Evolutionary conservation across 2,797 vertebrate genomes (phyloP).

Genomic region (Pseudomugil tenellus): DNA sequence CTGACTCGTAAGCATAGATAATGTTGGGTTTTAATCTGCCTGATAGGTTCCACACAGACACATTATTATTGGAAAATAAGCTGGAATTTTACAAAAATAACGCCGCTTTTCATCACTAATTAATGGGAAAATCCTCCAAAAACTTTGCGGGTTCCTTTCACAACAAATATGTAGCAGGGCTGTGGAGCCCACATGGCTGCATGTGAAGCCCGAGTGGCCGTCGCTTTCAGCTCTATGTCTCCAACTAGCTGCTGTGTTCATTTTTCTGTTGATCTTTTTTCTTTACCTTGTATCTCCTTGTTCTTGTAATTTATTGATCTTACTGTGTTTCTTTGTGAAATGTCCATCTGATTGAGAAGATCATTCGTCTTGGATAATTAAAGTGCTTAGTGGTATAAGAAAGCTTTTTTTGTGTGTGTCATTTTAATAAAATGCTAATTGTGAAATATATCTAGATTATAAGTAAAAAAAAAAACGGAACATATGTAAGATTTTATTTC

Average conservation of each 20-base stretch:
- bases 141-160: conserved; percentile 18
- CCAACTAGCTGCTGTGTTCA: conserved; percentile 55
- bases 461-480: not conserved
- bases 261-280: conserved; percentile 47
- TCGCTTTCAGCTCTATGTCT: conserved; percentile 28
- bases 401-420: not conserved
- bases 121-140: conserved; percentile 31
- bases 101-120: not conserved
- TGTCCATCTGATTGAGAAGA: conserved; percentile 50
- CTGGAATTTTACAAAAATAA: not conserved
- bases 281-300: conserved; percentile 36
- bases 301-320: conserved; percentile 54
- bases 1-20: conserved; percentile 4
- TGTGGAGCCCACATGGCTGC: conserved; percentile 27
- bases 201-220: conserved; percentile 15
- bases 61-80: not conserved
- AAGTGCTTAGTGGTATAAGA: conserved; percentile 62
- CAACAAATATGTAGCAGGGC: conserved; percentile 8
- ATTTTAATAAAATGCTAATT: not conserved
- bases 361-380: conserved; percentile 61
- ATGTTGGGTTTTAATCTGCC: conserved; percentile 6
- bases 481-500: too few species aligned
- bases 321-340: conserved; percentile 65
- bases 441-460: too few species aligned
- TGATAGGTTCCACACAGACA: conserved; percentile 6